Conservation (phyloP, 1,140 invertebrate species). For the Aphelenchoides avenae region DNA sequence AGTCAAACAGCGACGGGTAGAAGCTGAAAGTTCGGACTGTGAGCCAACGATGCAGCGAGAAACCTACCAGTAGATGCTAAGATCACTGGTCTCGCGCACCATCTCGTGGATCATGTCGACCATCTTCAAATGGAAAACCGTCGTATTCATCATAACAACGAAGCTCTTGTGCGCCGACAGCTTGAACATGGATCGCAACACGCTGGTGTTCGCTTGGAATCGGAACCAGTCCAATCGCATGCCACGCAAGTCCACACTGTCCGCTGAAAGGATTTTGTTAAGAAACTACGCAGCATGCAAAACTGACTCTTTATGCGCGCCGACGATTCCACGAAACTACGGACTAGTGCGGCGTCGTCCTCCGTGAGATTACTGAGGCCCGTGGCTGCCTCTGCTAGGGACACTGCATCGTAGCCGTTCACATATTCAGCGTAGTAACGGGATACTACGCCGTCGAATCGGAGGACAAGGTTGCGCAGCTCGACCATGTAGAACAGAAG, state of each 20-base stretch:
- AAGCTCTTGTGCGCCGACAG: conserved; percentile 81
- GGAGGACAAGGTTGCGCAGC: conserved; percentile 64
- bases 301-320: conserved; percentile 13
- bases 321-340: conserved; percentile 14
- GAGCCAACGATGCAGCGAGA: neutral
- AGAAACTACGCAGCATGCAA: conserved; percentile 8
- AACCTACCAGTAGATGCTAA: conserved; percentile 82
- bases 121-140: conserved; percentile 94
- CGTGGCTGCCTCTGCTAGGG: conserved; percentile 69
- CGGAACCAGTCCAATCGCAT: conserved; percentile 94
- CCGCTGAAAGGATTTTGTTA: conserved; percentile 7
- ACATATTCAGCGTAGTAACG: conserved; percentile 85
- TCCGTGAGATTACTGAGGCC: conserved; percentile 13
- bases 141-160: conserved; percentile 85
- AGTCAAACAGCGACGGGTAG: conserved; percentile 49
- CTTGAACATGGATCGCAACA: conserved; percentile 74
- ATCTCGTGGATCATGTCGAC: conserved; percentile 97
- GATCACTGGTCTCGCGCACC: conserved; percentile 87
- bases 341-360: conserved; percentile 26
- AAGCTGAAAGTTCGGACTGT: conserved; percentile 34
- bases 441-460: conserved; percentile 90
- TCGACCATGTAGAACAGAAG: conserved; percentile 97
- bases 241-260: conserved; percentile 70
- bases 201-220: conserved; percentile 83
- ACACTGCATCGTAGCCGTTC: conserved; percentile 86